Conservation (phyloP, 23 tunicate genomes). For the Trididemnum clinides region DNA sequence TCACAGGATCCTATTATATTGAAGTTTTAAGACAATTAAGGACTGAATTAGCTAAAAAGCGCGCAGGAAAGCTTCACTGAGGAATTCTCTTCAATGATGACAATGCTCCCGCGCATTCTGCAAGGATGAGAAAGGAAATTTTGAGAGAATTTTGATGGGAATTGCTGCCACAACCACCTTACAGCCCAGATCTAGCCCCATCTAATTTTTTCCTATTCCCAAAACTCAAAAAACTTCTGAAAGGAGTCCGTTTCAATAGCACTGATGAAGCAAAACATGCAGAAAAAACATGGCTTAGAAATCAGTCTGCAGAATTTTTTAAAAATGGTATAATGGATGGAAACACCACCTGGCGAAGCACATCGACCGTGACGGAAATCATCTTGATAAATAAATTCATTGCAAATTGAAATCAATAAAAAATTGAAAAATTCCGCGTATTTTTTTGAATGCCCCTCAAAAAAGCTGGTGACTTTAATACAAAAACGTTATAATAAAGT, state of each 20-base stretch:
- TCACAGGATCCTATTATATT: neutral
- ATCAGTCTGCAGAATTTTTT: neutral
- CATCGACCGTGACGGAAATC: neutral
- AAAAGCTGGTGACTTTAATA: too few relatives aligned
- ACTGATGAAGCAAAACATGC: neutral
- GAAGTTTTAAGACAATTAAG: neutral
- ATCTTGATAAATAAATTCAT: neutral
- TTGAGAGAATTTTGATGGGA: conserved; percentile 4
- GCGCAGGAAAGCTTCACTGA: neutral
- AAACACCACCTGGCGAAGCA: neutral
- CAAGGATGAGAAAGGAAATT: neutral
- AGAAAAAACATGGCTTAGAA: neutral
- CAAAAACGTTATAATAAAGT: too few relatives aligned
- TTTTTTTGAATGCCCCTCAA: too few relatives aligned
- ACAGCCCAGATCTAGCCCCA: neutral
- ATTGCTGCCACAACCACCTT: neutral
- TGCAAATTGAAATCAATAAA: too few relatives aligned
- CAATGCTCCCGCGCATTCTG: neutral
- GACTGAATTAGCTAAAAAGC: neutral
- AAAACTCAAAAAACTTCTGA: conserved; percentile 1
- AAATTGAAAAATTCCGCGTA: too few relatives aligned
- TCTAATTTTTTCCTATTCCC: neutral
- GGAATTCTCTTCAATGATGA: neutral
- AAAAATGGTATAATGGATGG: neutral
- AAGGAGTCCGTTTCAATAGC: neutral